These are phyloP conservation scores for Chalcis sispes DNA, from an alignment of 2,888 invertebrate genomes.

Conservation along the genomic window DNA sequence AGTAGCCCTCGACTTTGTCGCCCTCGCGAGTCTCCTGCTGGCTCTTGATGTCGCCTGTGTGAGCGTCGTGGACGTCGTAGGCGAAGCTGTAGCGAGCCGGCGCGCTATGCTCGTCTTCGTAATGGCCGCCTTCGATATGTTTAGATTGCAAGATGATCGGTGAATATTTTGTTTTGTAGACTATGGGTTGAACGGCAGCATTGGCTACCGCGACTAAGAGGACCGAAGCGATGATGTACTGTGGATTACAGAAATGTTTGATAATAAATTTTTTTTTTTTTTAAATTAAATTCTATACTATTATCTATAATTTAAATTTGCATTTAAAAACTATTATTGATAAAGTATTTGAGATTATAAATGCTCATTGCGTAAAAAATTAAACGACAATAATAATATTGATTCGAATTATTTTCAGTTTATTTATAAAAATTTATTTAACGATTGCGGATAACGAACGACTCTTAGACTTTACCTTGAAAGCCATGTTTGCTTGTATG, in stretches of 20 bases:
- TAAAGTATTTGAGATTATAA: no score
- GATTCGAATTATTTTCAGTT: no score
- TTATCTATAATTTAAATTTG: no score
- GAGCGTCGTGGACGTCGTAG: constrained; percentile 70
- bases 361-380: no score
- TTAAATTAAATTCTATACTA: no score
- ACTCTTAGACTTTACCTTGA: constrained; percentile 22
- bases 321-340: no score
- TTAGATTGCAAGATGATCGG: neutral
- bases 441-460: neutral
- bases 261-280: no score
- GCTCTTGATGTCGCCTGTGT: constrained; percentile 71
- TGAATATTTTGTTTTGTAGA: constrained; percentile 47
- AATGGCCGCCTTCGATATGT: neutral
- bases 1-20: constrained; percentile 70
- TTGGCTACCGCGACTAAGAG: constrained; percentile 35
- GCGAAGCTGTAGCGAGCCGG: constrained; percentile 69
- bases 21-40: constrained; percentile 71
- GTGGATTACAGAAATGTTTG: constrained; percentile 21
- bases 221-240: constrained; percentile 69
- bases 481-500: constrained; percentile 39
- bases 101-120: no score
- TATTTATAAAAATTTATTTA: no score
- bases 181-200: constrained; percentile 44
- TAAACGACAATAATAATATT: no score